A percentile compares a stretch with the other conserved stretches of the same genome.
These are phyloP conservation scores for Regulus satrapa DNA, from an alignment of 2,113 vertebrate species.

Conservation along the genomic window DNA sequence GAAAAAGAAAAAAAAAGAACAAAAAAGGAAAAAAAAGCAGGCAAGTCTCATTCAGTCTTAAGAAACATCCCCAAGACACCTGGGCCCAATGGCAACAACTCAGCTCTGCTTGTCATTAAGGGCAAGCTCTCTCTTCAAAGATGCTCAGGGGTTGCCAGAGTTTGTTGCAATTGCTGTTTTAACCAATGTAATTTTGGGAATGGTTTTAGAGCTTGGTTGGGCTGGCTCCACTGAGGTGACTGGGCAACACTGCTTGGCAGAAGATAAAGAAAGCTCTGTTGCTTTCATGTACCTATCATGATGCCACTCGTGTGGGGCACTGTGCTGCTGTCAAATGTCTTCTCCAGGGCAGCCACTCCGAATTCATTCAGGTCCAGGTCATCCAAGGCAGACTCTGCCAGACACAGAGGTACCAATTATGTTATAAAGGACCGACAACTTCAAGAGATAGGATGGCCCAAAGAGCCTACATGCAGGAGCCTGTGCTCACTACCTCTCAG, in stretches of 20 bases:
- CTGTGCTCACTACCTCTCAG: constrained; percentile 30
- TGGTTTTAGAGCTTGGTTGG: constrained; percentile 41
- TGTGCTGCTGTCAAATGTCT: constrained; percentile 87
- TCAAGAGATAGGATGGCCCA: constrained; percentile 70
- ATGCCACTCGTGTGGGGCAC: constrained; percentile 82
- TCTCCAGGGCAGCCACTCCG: constrained; percentile 92
- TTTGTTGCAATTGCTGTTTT: not conserved
- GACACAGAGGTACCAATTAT: constrained; percentile 65
- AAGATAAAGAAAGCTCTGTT: constrained; percentile 74
- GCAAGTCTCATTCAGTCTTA: constrained; percentile 29
- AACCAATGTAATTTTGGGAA: not conserved
- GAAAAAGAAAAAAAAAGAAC: too few species aligned
- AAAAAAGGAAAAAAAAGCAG: not conserved
- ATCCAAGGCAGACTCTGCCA: constrained; percentile 92
- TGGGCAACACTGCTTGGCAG: constrained; percentile 72
- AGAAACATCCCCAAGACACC: constrained; percentile 42
- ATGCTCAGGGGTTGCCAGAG: constrained; percentile 14
- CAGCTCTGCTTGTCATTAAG: constrained; percentile 8
- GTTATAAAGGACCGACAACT: constrained; percentile 74
- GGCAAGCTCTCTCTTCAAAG: constrained; percentile 21
- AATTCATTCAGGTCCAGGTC: constrained; percentile 95
- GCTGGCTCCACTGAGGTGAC: constrained; percentile 67
- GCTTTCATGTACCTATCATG: constrained; percentile 84
- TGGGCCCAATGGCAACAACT: constrained; percentile 35
- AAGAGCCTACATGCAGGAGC: constrained; percentile 71